Evolutionary conservation across 1,140 invertebrate species (phyloP).

Genomic region (Anastrepha obliqua): DNA sequence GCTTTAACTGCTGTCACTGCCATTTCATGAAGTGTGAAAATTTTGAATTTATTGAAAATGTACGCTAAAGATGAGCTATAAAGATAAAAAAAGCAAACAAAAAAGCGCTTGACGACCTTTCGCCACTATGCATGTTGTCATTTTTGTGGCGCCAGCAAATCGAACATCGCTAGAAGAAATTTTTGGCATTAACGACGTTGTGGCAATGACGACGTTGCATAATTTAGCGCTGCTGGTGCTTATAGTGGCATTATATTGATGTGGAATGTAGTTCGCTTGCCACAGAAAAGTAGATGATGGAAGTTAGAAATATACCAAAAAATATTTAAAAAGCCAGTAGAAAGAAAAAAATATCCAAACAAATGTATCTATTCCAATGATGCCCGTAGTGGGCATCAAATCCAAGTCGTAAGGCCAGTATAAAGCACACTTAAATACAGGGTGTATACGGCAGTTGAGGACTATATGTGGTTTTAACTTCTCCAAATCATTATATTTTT

Average conservation of each 20-base stretch:
- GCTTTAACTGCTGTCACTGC: background rate
- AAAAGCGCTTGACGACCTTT: background rate
- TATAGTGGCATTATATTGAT: background rate
- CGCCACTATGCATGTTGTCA: background rate
- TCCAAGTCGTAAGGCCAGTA: too few relatives aligned
- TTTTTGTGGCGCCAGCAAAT: background rate
- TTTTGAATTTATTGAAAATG: conserved; percentile 12
- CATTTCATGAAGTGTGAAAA: background rate
- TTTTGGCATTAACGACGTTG: background rate
- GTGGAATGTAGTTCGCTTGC: background rate
- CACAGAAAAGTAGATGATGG: background rate
- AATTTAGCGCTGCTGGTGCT: background rate
- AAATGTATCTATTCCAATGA: too few relatives aligned
- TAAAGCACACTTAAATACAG: too few relatives aligned
- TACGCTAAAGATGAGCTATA: background rate
- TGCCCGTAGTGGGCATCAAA: too few relatives aligned
- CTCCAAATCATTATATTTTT: too few relatives aligned
- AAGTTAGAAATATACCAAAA: background rate
- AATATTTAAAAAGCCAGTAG: too few relatives aligned
- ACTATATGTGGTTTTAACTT: too few relatives aligned
- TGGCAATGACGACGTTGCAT: background rate
- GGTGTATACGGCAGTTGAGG: too few relatives aligned
- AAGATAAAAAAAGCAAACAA: background rate
- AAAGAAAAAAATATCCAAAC: too few relatives aligned
- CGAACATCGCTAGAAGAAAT: background rate